Evolutionary conservation across 2,113 vertebrate species (phyloP).

Genomic region (Dicrurus megarhynchus): DNA sequence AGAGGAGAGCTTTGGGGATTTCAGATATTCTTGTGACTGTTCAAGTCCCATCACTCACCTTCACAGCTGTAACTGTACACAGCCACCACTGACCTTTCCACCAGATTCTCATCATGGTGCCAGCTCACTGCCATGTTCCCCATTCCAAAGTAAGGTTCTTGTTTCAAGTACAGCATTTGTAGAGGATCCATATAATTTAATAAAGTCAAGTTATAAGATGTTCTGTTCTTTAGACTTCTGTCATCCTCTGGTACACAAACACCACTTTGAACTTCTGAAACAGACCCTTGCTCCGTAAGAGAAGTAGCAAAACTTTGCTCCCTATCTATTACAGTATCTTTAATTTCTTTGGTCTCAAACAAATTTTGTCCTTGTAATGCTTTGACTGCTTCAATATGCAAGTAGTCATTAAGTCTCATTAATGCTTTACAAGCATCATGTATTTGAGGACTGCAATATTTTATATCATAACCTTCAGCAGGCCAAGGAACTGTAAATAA

Average conservation of each 20-base stretch:
- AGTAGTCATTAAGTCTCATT: constrained; percentile 88
- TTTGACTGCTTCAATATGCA: constrained; percentile 75
- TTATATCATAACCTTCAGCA: constrained; percentile 64
- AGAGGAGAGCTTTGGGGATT: neutral
- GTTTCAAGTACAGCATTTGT: constrained; percentile 88
- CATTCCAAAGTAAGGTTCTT: constrained; percentile 97
- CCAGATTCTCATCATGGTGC: constrained; percentile 95
- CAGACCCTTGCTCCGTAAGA: neutral
- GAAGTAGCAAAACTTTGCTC: neutral
- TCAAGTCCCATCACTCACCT: constrained; percentile 61
- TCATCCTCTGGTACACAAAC: neutral
- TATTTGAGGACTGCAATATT: constrained; percentile 81
- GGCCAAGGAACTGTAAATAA: constrained; percentile 96
- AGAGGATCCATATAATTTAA: constrained; percentile 97
- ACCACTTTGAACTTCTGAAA: constrained; percentile 53
- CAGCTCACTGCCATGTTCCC: constrained; percentile 97
- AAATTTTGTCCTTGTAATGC: constrained; percentile 59
- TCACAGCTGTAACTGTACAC: constrained; percentile 93
- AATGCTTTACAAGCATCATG: constrained; percentile 85
- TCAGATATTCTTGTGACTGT: neutral
- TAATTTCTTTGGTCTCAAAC: constrained; percentile 34
- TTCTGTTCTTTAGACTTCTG: constrained; percentile 43
- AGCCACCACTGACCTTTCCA: constrained; percentile 87
- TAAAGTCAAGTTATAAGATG: constrained; percentile 87
- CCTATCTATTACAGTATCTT: constrained; percentile 39